Percentiles rank a stretch among this genome's conserved stretches.
These are phyloP conservation scores for Haliclona indistincta DNA, from an alignment of 37 sponge, comb jelly and placozoan genomes.

Conservation along the genomic window DNA sequence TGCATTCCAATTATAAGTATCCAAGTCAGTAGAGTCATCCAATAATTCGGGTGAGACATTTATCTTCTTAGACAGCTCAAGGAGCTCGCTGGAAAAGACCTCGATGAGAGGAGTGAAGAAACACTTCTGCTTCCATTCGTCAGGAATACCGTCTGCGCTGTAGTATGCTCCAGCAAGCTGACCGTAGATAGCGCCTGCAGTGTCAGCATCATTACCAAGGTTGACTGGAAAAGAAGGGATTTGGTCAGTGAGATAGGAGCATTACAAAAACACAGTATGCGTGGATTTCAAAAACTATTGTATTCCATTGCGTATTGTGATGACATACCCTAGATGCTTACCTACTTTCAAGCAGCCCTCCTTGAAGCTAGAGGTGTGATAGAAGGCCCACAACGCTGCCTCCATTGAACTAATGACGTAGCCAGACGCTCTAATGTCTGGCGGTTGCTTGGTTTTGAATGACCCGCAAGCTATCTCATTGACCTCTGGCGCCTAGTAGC, in stretches of 20 bases:
- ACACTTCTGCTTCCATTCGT: conserved; percentile 70
- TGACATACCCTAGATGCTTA: conserved; percentile 12
- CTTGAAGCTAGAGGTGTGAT: conserved; percentile 69
- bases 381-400: conserved; percentile 90
- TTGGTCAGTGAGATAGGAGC: background rate
- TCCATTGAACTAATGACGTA: conserved; percentile 79
- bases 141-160: conserved; percentile 69
- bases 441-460: conserved; percentile 60
- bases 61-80: conserved; percentile 23
- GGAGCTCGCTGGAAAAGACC: conserved; percentile 71
- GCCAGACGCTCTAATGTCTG: conserved; percentile 79
- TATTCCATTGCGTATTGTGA: too few relatives aligned
- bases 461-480: conserved; percentile 69
- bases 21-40: background rate
- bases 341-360: conserved; percentile 85
- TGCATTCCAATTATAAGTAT: conserved; percentile 13
- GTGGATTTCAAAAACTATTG: too few relatives aligned
- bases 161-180: conserved; percentile 92
- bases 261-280: background rate
- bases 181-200: conserved; percentile 90
- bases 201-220: conserved; percentile 85
- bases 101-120: conserved; percentile 52
- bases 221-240: conserved; percentile 47
- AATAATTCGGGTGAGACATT: background rate
- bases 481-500: conserved; percentile 31